Base-by-base conservation (phyloP, 2,113 vertebrate species). In the Vulpes ferrilata region DNA sequence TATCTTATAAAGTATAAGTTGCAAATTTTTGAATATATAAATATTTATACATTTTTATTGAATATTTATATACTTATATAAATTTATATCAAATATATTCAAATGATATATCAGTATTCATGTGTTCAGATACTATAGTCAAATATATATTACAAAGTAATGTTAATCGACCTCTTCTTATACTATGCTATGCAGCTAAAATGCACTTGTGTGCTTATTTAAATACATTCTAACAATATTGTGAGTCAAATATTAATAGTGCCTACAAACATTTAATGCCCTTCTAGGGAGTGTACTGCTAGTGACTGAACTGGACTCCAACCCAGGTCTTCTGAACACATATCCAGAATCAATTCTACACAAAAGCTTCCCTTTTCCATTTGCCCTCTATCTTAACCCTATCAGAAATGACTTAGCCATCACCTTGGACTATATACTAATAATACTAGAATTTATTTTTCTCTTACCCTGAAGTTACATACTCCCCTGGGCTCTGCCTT, bases 401-500 rank as follows among this genome's bases (percentile, higher is more conserved):
- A 12, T 76, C 27, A 32, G 65, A 74, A 25, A 19, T 10, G 32
- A 95, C 22, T 25, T 23, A 43, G 16, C 43, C 32, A 11, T 55
- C 25, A 27, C 6, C 22, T 10, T 11, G 11, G 32, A 13, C 51
- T 64, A 8, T 35, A 83, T 13, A 12, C 62, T 87, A 48, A n/a
- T 16, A 60, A 60, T 32, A 11, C 10, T 1, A 0, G 69, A 55
- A 38, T 76, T 55, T 78, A 19, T 64, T 95, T 87, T 78, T 78
- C 43, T 71, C 60, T 65, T 27, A 59, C 5, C 22, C 16, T 65
- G 83, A 53, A 38, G 65, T 25, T 76, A 7, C 27, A 35, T 19
- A 16, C 17, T 93, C 97, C 60, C 95, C 19, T 43, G 74, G 43
- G 90, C 16, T 82, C 90, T 53, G 27, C 38, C 90, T 88, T 57